A percentile compares a stretch with the other conserved stretches of the same genome.
phyloP scores from a whole-genome alignment of 2,113 vertebrate genomes.

The Pholis gunnellus region DNA sequence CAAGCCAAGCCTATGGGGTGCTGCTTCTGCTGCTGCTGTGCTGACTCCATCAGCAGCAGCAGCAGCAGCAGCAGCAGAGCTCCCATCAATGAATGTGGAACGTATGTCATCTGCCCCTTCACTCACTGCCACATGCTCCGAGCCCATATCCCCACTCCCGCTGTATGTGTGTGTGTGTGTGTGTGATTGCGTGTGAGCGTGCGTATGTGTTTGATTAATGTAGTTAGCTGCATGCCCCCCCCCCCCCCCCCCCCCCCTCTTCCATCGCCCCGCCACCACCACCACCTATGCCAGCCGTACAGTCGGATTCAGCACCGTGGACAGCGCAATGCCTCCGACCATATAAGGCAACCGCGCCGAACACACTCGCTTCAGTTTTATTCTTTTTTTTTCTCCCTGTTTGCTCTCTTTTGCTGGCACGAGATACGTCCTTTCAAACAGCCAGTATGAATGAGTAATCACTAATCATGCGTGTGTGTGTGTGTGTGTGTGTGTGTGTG shows the following conservation, averaged over 20 bases:
- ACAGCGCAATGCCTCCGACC: slow-evolving; percentile 79
- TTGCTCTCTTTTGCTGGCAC: slow-evolving; percentile 44
- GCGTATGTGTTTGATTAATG: slow-evolving; percentile 64
- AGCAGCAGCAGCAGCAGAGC: slow-evolving; percentile 48
- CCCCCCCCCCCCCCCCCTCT: not conserved
- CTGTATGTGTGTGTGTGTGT: slow-evolving; percentile 19
- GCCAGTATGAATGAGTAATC: slow-evolving; percentile 73
- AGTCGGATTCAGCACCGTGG: slow-evolving; percentile 77
- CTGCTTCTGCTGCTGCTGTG: slow-evolving; percentile 44
- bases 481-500: slow-evolving; percentile 9
- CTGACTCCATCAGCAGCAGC: slow-evolving; percentile 45
- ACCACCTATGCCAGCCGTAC: slow-evolving; percentile 34
- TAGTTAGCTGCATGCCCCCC: slow-evolving; percentile 66
- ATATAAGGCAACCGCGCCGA: slow-evolving; percentile 64
- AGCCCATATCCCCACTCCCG: slow-evolving; percentile 25
- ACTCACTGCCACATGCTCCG: slow-evolving; percentile 59
- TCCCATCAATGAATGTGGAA: slow-evolving; percentile 69
- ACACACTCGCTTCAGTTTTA: slow-evolving; percentile 6
- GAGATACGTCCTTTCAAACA: slow-evolving; percentile 44
- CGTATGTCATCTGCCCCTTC: slow-evolving; percentile 54
- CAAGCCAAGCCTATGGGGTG: slow-evolving; percentile 58
- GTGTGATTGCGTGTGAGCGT: not conserved
- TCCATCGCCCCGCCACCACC: not conserved
- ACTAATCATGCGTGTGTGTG: slow-evolving; percentile 42
- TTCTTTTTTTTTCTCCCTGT: not conserved